A percentile compares a stretch with the other conserved stretches of the same genome.
These are phyloP conservation scores for Conchocele bisecta DNA, from an alignment of 2,888 invertebrate species.

Conservation along the genomic window DNA sequence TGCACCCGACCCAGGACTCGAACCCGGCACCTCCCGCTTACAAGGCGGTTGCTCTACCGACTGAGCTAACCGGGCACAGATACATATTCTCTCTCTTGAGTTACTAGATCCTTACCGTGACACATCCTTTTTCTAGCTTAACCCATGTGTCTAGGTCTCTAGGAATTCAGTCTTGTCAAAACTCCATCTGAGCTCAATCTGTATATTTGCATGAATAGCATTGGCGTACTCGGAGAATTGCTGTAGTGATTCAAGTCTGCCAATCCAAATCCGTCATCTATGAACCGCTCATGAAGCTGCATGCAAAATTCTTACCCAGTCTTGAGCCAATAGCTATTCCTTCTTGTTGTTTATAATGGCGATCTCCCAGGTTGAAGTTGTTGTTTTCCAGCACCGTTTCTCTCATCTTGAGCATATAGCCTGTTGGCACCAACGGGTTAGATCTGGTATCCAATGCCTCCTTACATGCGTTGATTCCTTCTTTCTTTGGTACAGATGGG, in stretches of 20 bases:
- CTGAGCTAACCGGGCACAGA: too few relatives aligned
- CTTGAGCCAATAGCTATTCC: constrained; percentile 22
- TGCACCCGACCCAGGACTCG: too few relatives aligned
- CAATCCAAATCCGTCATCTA: constrained; percentile 23
- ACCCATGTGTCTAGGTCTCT: too few relatives aligned
- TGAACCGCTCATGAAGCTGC: constrained; percentile 17
- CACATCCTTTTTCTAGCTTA: constrained; percentile 4
- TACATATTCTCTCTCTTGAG: too few relatives aligned
- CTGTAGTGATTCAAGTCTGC: neutral
- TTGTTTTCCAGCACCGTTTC: constrained; percentile 28
- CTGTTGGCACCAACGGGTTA: constrained; percentile 2
- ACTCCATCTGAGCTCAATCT: constrained; percentile 10
- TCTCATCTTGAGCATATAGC: constrained; percentile 6
- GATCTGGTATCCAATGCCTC: constrained; percentile 17
- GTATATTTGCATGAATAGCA: neutral
- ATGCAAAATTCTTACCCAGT: constrained; percentile 29
- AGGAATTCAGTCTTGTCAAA: too few relatives aligned
- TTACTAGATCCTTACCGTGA: too few relatives aligned
- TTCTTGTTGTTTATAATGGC: constrained; percentile 20
- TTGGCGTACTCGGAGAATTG: neutral
- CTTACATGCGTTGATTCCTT: constrained; percentile 20
- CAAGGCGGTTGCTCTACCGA: too few relatives aligned
- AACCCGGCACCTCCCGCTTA: too few relatives aligned
- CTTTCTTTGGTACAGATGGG: constrained; percentile 28
- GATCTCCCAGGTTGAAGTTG: constrained; percentile 15